These are phyloP conservation scores for Branchinecta sandiegonensis DNA, from an alignment of 2,888 invertebrate genomes.

Conservation along the genomic window DNA sequence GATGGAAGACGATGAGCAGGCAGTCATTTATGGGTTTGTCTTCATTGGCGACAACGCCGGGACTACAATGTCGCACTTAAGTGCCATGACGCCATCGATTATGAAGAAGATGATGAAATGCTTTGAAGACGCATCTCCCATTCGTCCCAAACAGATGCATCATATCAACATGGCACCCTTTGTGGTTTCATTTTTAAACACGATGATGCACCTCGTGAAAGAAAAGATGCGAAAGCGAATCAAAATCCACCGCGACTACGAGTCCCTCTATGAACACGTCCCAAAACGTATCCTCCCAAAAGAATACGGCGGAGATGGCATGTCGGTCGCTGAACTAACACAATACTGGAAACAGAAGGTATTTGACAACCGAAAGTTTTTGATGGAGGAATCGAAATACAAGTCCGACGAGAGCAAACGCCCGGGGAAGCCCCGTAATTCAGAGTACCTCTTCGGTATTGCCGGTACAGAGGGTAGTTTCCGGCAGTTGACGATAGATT, in stretches of 20 bases:
- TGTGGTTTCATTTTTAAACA: constrained; percentile 44
- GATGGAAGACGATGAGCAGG: constrained; percentile 40
- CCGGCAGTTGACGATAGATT: constrained; percentile 60
- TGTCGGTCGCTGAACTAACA: constrained; percentile 41
- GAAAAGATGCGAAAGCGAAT: constrained; percentile 42
- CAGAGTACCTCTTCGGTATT: constrained; percentile 72
- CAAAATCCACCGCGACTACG: constrained; percentile 35
- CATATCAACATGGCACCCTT: constrained; percentile 45
- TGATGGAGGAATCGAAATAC: constrained; percentile 57
- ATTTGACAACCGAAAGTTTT: constrained; percentile 62
- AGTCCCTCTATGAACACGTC: constrained; percentile 58
- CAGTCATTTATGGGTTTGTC: background rate
- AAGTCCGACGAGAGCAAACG: constrained; percentile 66
- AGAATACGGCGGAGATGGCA: constrained; percentile 64
- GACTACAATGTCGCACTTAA: background rate
- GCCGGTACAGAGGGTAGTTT: constrained; percentile 54
- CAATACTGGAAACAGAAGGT: constrained; percentile 39
- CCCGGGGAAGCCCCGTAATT: constrained; percentile 57
- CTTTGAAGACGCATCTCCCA: constrained; percentile 41
- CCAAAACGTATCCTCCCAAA: constrained; percentile 63
- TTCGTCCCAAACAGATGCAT: constrained; percentile 44
- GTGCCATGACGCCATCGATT: background rate
- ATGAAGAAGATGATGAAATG: background rate
- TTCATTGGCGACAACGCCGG: background rate
- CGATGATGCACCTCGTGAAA: constrained; percentile 45